Conservation (phyloP, 2,888 invertebrate species). For the Lamellibrachia columna region DNA sequence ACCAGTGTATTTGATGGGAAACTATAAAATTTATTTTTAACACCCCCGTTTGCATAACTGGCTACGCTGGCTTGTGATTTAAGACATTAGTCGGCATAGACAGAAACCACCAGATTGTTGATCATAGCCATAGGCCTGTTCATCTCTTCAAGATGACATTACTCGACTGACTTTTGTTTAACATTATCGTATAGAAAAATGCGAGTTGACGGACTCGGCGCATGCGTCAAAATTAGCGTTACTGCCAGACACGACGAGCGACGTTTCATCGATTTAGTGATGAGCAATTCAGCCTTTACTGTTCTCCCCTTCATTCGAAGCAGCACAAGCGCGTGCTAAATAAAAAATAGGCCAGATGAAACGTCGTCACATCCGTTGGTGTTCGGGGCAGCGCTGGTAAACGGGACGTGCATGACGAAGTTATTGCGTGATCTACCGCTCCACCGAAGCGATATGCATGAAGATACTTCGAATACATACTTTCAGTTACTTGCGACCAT, state of each 20-base stretch:
- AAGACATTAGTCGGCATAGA: neutral
- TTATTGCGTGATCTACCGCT: neutral
- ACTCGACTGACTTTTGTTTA: too few species aligned
- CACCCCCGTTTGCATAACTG: too few species aligned
- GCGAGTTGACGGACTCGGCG: neutral
- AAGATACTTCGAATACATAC: neutral
- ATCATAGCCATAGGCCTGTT: too few species aligned
- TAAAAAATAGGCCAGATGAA: neutral
- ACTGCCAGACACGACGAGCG: neutral
- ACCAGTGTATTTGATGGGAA: neutral
- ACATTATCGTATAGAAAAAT: too few species aligned
- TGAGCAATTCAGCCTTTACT: neutral
- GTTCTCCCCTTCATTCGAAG: neutral
- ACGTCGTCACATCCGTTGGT: neutral
- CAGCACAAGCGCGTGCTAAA: neutral
- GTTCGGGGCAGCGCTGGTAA: neutral
- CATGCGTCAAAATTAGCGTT: neutral
- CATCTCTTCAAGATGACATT: too few species aligned
- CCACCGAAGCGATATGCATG: neutral
- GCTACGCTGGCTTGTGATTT: neutral
- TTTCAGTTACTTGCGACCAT: neutral
- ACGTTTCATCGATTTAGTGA: neutral
- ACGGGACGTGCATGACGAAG: neutral
- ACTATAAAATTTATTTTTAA: too few species aligned
- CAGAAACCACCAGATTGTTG: too few species aligned